Base-by-base conservation (phyloP, 1,140 invertebrate genomes). In the Zaprionus africanus region DNA sequence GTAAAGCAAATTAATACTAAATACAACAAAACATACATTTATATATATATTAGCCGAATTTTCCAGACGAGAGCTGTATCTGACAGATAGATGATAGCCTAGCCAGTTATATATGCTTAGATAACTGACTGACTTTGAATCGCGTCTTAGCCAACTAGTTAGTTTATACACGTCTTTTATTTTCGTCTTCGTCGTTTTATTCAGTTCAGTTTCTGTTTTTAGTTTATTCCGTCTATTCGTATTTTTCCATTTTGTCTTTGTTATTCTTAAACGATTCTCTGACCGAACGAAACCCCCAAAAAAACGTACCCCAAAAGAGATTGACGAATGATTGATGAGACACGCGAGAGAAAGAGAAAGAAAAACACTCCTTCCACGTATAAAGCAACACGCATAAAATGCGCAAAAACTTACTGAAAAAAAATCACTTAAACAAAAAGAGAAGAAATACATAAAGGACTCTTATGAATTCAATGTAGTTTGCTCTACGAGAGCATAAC, bases 381-480 rank as follows among this genome's bases (percentile, higher is more conserved):
- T 66, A 81, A 88, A 88, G 85, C 85, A 88, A 88, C 81, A 85
- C 78, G 85, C 85, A 88, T 88, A 79, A 81, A 88, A 88, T 88
- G 85, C 84, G 85, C 78, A 90, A 88, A 78, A 70, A 22, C 60
- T 72, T 57, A 81, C 56, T 63, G 72, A 85, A 88, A 75, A 82
- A 67, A 51, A 34, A 34, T 34, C 7, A 46, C 7, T 17, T 11
- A 17, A 46, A 46, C n/a, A 46, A 62, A 56, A 58, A 79, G 38
- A 13, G 31, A 34, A 34, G 31, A 34, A 71, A 76, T 64, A 56
- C 5, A 64, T 46, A 53, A 36, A 41, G 28, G 51, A 49, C 41
- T 68, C 41, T 46, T 11, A 63, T 60, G 62, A 61, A 61, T 57
- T 61, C 31, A 46, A 64, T 73, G 74, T 65, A 58, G 58, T 49